Conservation (phyloP, 1,140 invertebrate genomes). For the Melipona quadrifasciata region DNA sequence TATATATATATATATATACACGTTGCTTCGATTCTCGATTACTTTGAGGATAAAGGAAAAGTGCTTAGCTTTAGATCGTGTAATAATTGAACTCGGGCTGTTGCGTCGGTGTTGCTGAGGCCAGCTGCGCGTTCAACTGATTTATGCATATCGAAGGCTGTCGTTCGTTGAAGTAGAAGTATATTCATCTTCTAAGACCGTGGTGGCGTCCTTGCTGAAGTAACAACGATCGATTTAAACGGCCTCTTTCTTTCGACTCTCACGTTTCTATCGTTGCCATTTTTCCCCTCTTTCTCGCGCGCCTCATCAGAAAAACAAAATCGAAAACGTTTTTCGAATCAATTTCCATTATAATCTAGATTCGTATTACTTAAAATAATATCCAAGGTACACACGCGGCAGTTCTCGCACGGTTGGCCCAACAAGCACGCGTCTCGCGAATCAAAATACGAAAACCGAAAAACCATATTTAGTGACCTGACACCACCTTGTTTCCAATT, state of each 20-base stretch:
- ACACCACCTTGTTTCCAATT: constrained; percentile 22
- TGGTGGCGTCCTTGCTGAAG: neutral
- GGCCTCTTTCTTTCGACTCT: neutral
- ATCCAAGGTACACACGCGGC: too few relatives aligned
- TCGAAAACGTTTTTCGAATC: too few relatives aligned
- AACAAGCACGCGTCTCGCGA: neutral
- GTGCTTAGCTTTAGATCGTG: constrained; percentile 3
- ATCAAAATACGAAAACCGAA: neutral
- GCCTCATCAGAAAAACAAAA: neutral
- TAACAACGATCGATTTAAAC: neutral
- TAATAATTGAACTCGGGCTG: constrained; percentile 18
- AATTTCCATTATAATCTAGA: neutral
- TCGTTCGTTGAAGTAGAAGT: constrained; percentile 4
- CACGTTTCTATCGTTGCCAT: neutral
- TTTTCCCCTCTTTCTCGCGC: neutral
- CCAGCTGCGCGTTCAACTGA: constrained; percentile 41
- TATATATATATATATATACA: neutral
- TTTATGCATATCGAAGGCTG: constrained; percentile 37
- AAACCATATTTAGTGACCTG: constrained; percentile 55
- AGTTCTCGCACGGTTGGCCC: neutral
- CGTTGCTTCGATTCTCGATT: constrained; percentile 26
- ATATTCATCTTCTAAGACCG: constrained; percentile 27
- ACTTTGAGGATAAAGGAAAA: neutral
- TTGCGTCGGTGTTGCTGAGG: neutral
- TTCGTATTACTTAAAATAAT: too few relatives aligned